Conservation (phyloP, 35 echinoderm and acorn worm genomes). For the Chiridota heheva region DNA sequence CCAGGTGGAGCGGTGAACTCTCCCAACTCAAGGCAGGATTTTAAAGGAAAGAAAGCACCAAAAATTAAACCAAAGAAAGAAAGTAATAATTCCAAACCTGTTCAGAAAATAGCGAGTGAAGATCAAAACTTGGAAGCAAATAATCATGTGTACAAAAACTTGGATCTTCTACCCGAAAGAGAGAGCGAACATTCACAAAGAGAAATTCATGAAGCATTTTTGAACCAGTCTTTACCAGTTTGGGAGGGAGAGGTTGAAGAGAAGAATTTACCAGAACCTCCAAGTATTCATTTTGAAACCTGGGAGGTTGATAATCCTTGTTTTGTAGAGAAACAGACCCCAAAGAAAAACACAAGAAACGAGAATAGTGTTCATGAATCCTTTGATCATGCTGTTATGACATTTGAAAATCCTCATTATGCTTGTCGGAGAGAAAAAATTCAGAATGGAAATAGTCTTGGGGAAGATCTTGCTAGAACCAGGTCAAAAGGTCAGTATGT, state of each 20-base stretch:
- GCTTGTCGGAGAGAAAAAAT: not conserved
- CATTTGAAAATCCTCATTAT: slow-evolving; percentile 33
- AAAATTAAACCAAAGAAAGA: too few relatives aligned
- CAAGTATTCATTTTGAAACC: slow-evolving; percentile 5
- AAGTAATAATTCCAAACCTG: too few relatives aligned
- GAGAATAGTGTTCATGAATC: too few relatives aligned
- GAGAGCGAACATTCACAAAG: too few relatives aligned
- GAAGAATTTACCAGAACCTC: not conserved
- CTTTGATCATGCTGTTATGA: too few relatives aligned
- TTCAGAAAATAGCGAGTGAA: too few relatives aligned
- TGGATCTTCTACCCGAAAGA: too few relatives aligned
- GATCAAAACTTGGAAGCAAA: too few relatives aligned
- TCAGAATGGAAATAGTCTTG: not conserved
- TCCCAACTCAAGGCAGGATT: not conserved
- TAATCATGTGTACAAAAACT: too few relatives aligned
- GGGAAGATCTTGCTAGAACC: not conserved
- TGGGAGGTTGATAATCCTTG: slow-evolving; percentile 57
- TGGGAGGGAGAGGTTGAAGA: slow-evolving; percentile 45
- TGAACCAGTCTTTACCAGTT: slow-evolving; percentile 59
- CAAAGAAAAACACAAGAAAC: too few relatives aligned
- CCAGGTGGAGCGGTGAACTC: not conserved
- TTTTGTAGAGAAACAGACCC: too few relatives aligned
- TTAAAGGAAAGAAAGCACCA: not conserved
- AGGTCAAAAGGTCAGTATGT: not conserved
- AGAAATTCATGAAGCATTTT: too few relatives aligned